Evolutionary conservation across 1,140 invertebrate species (phyloP).

Genomic region (Drosophila ambigua): DNA sequence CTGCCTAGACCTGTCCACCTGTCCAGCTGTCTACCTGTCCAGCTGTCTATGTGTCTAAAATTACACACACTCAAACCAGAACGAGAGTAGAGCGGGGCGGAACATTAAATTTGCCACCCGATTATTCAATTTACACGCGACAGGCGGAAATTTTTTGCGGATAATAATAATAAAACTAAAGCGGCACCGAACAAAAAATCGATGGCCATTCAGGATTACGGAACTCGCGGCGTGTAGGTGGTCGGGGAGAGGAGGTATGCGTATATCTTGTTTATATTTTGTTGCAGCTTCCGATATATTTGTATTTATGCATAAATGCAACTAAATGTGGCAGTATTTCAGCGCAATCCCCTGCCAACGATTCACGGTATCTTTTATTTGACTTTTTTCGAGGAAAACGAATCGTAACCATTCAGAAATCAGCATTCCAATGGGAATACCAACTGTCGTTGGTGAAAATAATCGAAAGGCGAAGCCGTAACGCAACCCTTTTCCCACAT

Average conservation of each 20-base stretch:
- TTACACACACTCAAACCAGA: conserved; percentile 34
- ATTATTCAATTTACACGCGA: conserved; percentile 63
- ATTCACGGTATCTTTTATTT: background rate
- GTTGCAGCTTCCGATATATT: conserved; percentile 14
- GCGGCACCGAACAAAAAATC: conserved; percentile 25
- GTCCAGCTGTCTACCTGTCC: conserved; percentile 8
- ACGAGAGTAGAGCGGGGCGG: background rate
- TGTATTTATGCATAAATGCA: conserved; percentile 37
- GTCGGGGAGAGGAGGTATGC: background rate
- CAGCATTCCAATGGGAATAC: conserved; percentile 20
- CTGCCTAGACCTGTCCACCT: no score
- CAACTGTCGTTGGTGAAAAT: background rate
- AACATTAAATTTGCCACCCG: conserved; percentile 47
- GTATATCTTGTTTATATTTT: conserved; percentile 47
- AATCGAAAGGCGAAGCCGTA: no score
- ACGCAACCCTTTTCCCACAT: conserved; percentile 14
- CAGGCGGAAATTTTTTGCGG: conserved; percentile 37
- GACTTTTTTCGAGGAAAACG: conserved; percentile 8
- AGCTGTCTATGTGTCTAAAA: conserved; percentile 33
- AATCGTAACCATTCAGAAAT: conserved; percentile 28
- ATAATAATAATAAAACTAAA: conserved; percentile 66
- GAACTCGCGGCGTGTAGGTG: conserved; percentile 1
- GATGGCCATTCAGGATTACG: conserved; percentile 29
- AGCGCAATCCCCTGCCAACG: conserved; percentile 19
- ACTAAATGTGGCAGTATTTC: conserved; percentile 18